Evolutionary conservation across 2,888 invertebrate species (phyloP).

Genomic region (Gonocerus acuteangulatus): DNA sequence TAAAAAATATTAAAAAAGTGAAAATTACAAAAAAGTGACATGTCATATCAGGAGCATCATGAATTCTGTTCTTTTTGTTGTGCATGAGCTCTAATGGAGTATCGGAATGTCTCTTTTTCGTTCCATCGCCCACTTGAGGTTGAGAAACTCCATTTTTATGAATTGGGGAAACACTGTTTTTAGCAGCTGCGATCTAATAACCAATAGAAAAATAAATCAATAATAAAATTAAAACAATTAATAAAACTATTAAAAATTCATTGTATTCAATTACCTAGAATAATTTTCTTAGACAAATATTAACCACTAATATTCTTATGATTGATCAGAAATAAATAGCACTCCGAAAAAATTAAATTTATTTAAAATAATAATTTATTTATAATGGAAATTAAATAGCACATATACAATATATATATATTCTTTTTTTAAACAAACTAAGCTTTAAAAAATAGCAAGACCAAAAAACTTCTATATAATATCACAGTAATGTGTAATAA

Average conservation of each 20-base stretch:
- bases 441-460: neutral
- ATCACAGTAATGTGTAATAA: too few species aligned
- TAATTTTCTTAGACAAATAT: too few species aligned
- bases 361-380: neutral
- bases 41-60: constrained; percentile 17
- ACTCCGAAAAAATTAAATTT: neutral
- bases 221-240: neutral
- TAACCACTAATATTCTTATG: too few species aligned
- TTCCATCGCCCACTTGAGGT: constrained; percentile 4
- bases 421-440: neutral
- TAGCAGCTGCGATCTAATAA: constrained; percentile 15
- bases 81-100: constrained; percentile 28
- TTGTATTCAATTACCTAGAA: too few species aligned
- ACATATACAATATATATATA: too few species aligned
- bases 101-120: constrained; percentile 34
- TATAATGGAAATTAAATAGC: too few species aligned
- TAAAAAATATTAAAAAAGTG: neutral
- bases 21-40: neutral
- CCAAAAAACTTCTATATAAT: too few species aligned
- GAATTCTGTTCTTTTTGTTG: constrained; percentile 30
- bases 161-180: constrained; percentile 27
- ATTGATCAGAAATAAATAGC: neutral
- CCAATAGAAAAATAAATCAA: neutral
- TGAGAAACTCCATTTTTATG: constrained; percentile 27
- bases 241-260: neutral